Conservation (phyloP, 2,888 invertebrate species). For the Cantharis lateralis region DNA sequence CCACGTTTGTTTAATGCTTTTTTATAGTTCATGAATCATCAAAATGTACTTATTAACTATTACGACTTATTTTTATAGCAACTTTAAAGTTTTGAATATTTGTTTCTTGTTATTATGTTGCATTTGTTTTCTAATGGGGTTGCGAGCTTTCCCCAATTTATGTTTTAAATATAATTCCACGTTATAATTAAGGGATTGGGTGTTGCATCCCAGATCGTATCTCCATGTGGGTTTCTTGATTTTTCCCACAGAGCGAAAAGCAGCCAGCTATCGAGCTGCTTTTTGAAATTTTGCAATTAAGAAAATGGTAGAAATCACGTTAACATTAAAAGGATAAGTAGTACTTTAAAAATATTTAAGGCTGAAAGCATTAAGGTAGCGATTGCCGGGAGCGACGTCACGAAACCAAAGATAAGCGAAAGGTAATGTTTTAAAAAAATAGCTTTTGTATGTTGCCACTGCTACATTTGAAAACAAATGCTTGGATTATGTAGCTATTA, state of each 20-base stretch:
- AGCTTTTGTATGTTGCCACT: neutral
- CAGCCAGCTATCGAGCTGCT: neutral
- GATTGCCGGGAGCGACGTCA: neutral
- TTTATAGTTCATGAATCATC: conserved; percentile 44
- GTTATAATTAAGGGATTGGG: neutral
- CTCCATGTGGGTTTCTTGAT: neutral
- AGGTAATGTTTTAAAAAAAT: neutral
- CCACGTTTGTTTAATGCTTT: conserved; percentile 51
- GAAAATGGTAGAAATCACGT: neutral
- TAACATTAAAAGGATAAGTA: neutral
- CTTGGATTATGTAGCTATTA: neutral
- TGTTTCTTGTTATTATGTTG: neutral
- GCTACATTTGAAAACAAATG: neutral
- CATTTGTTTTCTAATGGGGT: neutral
- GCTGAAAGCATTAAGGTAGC: neutral
- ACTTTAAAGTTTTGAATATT: neutral
- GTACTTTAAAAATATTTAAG: neutral
- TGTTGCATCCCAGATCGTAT: neutral
- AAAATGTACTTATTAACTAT: conserved; percentile 40
- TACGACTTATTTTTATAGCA: neutral
- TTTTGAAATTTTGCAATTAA: neutral
- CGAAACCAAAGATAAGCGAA: neutral
- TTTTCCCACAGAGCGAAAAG: neutral
- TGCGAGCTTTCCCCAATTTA: neutral
- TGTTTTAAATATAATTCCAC: neutral